Percentiles rank a stretch among this genome's conserved stretches.
phyloP scores from a whole-genome alignment of 2,797 vertebrate species.

The Galagoides demidoff region DNA sequence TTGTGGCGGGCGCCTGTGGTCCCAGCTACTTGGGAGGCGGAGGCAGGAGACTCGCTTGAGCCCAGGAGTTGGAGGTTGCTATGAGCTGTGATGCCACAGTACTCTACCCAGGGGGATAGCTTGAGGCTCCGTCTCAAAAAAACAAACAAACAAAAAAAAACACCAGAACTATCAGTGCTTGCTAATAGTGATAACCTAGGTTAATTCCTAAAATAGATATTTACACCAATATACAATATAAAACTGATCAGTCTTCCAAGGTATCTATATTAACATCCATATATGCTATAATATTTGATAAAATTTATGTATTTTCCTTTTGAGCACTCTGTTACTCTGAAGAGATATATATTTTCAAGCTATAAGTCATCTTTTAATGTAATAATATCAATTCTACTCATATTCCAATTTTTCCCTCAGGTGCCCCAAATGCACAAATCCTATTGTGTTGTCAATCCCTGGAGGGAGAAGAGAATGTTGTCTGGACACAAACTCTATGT shows the following conservation, averaged over 20 bases:
- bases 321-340: background rate
- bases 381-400: background rate
- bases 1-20: no score
- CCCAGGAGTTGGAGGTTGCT: no score
- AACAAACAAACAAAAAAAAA: no score
- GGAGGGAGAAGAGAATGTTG: background rate
- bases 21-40: no score
- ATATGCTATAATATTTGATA: background rate
- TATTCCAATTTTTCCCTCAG: constrained; percentile 17
- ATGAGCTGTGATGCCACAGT: no score
- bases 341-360: background rate
- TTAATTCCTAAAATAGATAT: background rate
- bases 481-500: background rate
- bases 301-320: background rate
- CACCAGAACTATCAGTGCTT: no score
- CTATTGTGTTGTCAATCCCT: constrained; percentile 41
- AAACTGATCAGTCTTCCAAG: background rate
- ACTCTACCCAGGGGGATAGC: no score
- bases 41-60: no score
- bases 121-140: no score
- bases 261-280: background rate
- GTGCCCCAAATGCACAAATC: constrained; percentile 45
- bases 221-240: background rate
- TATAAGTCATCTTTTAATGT: background rate
- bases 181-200: background rate